Conservation (phyloP, 37 sponge, comb jelly and placozoan species). For the Haliclona indistincta region DNA sequence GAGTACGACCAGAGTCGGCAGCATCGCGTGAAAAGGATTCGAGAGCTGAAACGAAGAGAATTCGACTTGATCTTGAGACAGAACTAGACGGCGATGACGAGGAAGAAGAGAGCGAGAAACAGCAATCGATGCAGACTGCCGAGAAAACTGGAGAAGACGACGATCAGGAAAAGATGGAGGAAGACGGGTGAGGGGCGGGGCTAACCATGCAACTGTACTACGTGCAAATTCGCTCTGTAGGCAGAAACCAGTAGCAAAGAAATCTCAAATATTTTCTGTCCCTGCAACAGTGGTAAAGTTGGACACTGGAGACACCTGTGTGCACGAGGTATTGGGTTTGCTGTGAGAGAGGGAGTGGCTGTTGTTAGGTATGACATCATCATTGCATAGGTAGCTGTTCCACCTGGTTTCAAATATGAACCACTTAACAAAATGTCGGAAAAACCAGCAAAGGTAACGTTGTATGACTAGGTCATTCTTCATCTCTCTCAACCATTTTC, state of each 20-base stretch:
- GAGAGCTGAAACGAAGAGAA: neutral
- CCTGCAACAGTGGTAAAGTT: conserved; percentile 41
- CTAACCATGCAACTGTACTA: no score
- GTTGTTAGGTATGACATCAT: neutral
- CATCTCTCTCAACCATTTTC: neutral
- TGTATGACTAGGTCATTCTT: neutral
- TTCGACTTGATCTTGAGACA: neutral
- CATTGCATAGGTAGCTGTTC: conserved; percentile 61
- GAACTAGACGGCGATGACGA: neutral
- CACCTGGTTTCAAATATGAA: conserved; percentile 39
- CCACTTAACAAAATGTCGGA: conserved; percentile 35
- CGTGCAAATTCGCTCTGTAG: no score
- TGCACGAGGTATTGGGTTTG: conserved; percentile 55
- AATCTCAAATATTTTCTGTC: conserved; percentile 50
- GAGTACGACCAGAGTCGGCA: neutral
- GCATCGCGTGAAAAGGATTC: neutral
- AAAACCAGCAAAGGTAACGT: conserved; percentile 44
- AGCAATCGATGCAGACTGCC: no score
- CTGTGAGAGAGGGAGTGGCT: neutral
- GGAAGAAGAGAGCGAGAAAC: neutral
- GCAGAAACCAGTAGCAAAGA: no score
- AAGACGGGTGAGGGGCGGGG: no score
- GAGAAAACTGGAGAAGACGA: no score
- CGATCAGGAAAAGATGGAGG: no score
- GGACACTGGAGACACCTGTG: conserved; percentile 66